Percentiles rank a stretch among this genome's conserved stretches.
These are phyloP conservation scores for Colistium nudipinnis DNA, from an alignment of 2,113 vertebrate species.

Conservation along the genomic window DNA sequence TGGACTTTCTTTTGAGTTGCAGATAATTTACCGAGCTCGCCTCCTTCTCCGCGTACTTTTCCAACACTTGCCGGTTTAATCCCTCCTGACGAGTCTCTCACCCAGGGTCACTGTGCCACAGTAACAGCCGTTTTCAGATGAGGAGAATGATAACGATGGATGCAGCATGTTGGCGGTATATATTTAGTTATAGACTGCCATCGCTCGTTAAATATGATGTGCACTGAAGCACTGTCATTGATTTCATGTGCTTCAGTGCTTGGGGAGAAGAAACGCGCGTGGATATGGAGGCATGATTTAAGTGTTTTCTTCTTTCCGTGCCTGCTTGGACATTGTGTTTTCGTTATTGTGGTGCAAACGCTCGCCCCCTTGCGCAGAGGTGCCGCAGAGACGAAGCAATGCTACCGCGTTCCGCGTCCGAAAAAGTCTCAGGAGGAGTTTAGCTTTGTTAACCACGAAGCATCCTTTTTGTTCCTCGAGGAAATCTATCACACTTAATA, in stretches of 20 bases:
- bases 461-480: conserved; percentile 61
- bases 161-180: conserved; percentile 46
- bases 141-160: conserved; percentile 57
- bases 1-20: conserved; percentile 30
- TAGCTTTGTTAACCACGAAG: conserved; percentile 64
- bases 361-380: conserved; percentile 29
- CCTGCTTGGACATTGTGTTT: conserved; percentile 21
- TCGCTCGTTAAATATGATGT: conserved; percentile 67
- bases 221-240: conserved; percentile 64
- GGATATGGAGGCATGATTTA: conserved; percentile 25
- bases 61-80: conserved; percentile 49
- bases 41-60: conserved; percentile 19
- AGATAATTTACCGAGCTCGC: conserved; percentile 27
- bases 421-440: conserved; percentile 51
- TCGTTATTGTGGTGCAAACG: conserved; percentile 29
- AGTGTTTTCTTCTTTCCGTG: conserved; percentile 18
- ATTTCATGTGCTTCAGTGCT: conserved; percentile 57
- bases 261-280: conserved; percentile 23
- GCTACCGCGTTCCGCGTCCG: conserved; percentile 50
- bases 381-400: conserved; percentile 65
- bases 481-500: conserved; percentile 77
- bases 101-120: conserved; percentile 43
- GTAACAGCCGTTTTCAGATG: conserved; percentile 70
- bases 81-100: conserved; percentile 46
- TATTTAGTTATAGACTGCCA: conserved; percentile 62